A percentile compares a stretch with the other conserved stretches of the same genome.
phyloP scores from a whole-genome alignment of 2,113 vertebrate genomes.

The Dasypus novemcinctus region DNA sequence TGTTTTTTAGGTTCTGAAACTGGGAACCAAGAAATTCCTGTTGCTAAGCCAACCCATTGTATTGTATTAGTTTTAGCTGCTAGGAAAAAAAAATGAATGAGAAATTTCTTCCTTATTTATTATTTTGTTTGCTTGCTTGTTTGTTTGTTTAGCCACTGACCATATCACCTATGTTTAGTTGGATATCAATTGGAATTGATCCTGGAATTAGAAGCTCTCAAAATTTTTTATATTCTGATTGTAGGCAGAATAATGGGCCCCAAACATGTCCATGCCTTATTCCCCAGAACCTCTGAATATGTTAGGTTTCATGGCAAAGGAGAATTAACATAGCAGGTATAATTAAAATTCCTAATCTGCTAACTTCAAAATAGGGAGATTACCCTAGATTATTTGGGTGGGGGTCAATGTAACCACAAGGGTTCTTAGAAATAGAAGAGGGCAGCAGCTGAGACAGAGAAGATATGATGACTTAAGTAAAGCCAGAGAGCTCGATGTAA shows the following conservation, averaged over 20 bases:
- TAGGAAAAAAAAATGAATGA: background rate
- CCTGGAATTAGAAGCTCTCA: background rate
- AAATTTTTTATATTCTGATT: background rate
- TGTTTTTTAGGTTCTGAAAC: too few species aligned
- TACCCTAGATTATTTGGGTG: background rate
- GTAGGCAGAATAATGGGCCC: background rate
- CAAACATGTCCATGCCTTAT: background rate
- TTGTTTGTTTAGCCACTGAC: background rate
- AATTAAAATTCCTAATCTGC: background rate
- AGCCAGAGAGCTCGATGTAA: background rate
- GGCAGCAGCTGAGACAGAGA: background rate
- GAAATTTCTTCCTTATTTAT: background rate
- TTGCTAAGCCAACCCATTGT: too few species aligned
- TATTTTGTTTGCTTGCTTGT: background rate
- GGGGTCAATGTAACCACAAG: background rate
- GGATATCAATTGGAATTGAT: background rate
- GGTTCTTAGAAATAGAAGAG: background rate
- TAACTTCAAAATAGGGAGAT: background rate
- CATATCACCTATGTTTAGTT: background rate
- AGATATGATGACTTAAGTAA: background rate
- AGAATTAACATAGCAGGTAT: background rate
- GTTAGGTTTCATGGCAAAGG: background rate
- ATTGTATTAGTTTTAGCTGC: too few species aligned
- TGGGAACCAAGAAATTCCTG: too few species aligned
- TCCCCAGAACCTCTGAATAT: background rate